phyloP scores from a whole-genome alignment of 2,888 invertebrate species.

The Lochmaea capreae region DNA sequence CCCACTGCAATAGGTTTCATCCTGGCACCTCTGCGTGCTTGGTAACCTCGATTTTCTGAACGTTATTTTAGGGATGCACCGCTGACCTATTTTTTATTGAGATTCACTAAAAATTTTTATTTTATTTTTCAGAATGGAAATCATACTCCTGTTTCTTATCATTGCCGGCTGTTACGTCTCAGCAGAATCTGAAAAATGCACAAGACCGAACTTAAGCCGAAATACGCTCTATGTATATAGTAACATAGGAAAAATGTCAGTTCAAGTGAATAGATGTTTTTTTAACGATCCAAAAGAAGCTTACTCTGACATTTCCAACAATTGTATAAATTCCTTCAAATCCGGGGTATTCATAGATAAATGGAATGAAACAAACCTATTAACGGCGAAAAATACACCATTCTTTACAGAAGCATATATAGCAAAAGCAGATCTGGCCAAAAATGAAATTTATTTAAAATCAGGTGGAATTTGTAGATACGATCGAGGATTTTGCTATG shows the following conservation, averaged over 20 bases:
- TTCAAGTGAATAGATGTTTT: slow-evolving; percentile 20
- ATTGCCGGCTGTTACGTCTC: background rate
- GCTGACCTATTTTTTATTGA: too few species aligned
- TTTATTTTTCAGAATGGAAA: slow-evolving; percentile 21
- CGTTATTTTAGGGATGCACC: too few species aligned
- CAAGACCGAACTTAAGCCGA: slow-evolving; percentile 24
- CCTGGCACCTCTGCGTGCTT: too few species aligned
- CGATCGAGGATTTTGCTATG: slow-evolving; percentile 10
- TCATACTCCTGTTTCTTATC: background rate
- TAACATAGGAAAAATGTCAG: slow-evolving; percentile 24
- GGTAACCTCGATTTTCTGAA: too few species aligned
- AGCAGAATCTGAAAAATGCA: slow-evolving; percentile 11
- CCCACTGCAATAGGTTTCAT: too few species aligned
- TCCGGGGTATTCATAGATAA: slow-evolving; percentile 8
- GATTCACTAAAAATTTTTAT: background rate
- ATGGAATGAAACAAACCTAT: background rate
- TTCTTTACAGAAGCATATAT: background rate
- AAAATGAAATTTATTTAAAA: slow-evolving; percentile 3
- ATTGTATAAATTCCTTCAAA: slow-evolving; percentile 6
- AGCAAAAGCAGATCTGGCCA: background rate
- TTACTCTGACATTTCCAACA: slow-evolving; percentile 3
- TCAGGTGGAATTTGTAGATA: background rate
- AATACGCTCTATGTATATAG: slow-evolving; percentile 27
- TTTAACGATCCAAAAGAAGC: slow-evolving; percentile 8
- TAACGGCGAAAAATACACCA: background rate